Percentiles rank a stretch among this genome's conserved stretches.
Evolutionary conservation across 2,888 invertebrate genomes (phyloP).

Genomic region (Latheticus oryzae): DNA sequence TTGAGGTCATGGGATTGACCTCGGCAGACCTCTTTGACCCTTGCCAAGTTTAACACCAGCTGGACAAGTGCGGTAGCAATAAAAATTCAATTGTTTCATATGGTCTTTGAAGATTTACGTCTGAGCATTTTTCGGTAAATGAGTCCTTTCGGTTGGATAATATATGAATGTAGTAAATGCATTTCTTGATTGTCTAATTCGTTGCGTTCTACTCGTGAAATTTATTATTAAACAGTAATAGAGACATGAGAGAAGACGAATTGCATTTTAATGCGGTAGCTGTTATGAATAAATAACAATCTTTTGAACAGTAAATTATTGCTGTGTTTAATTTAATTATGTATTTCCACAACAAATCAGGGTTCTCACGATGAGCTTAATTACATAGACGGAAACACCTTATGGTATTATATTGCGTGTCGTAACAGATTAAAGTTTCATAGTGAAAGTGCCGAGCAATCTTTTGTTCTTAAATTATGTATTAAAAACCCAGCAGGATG

Average conservation of each 20-base stretch:
- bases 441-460: constrained; percentile 20
- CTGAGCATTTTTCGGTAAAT: not conserved
- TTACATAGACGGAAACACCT: constrained; percentile 27
- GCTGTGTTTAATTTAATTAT: constrained; percentile 25
- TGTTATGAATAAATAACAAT: constrained; percentile 20
- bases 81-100: constrained; percentile 2
- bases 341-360: constrained; percentile 30
- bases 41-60: constrained; percentile 25
- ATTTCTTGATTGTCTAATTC: not conserved
- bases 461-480: constrained; percentile 25
- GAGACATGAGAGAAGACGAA: constrained; percentile 21
- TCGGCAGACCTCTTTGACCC: constrained; percentile 24
- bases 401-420: constrained; percentile 29
- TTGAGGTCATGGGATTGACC: constrained; percentile 32
- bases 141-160: not conserved
- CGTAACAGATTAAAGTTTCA: constrained; percentile 19
- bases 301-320: constrained; percentile 25
- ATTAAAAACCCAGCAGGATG: no score
- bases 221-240: constrained; percentile 14
- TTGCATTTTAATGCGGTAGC: constrained; percentile 25
- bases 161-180: no score
- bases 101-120: not conserved
- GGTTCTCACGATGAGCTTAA: constrained; percentile 32
- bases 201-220: not conserved
- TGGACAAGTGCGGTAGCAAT: constrained; percentile 10